phyloP scores from a whole-genome alignment of 2,888 invertebrate genomes.

The Zygothrica quintamaculata region DNA sequence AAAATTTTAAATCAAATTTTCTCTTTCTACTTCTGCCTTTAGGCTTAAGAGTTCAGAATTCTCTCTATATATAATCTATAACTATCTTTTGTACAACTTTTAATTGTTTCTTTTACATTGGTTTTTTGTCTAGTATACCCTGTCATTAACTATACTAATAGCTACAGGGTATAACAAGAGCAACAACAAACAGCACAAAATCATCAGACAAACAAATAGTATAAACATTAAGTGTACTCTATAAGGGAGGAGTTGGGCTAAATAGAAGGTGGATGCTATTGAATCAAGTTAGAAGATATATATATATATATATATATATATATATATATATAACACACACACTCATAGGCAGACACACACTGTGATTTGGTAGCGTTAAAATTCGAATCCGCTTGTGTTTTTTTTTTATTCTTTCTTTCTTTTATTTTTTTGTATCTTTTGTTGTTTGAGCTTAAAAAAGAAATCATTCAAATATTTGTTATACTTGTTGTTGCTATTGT shows the following conservation, averaged over 20 bases:
- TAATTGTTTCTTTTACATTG: no score
- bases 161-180: no score
- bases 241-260: slow-evolving; percentile 13
- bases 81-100: no score
- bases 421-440: slow-evolving; percentile 6
- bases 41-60: no score
- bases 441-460: slow-evolving; percentile 22
- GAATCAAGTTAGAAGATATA: slow-evolving; percentile 30
- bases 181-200: no score
- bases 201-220: slow-evolving; percentile 39
- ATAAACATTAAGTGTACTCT: slow-evolving; percentile 28
- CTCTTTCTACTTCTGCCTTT: no score
- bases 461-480: slow-evolving; percentile 68
- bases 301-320: no score
- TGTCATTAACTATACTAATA: no score
- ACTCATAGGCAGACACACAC: not conserved
- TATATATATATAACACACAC: slow-evolving; percentile 10
- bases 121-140: no score
- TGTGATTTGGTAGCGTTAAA: slow-evolving; percentile 28
- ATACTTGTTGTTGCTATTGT: slow-evolving; percentile 35
- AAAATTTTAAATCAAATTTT: no score
- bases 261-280: slow-evolving; percentile 26
- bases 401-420: slow-evolving; percentile 12
- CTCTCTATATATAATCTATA: no score
- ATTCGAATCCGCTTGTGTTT: slow-evolving; percentile 43